Base-by-base conservation (phyloP, 2,797 vertebrate genomes). In the Tolypeutes matacus region DNA sequence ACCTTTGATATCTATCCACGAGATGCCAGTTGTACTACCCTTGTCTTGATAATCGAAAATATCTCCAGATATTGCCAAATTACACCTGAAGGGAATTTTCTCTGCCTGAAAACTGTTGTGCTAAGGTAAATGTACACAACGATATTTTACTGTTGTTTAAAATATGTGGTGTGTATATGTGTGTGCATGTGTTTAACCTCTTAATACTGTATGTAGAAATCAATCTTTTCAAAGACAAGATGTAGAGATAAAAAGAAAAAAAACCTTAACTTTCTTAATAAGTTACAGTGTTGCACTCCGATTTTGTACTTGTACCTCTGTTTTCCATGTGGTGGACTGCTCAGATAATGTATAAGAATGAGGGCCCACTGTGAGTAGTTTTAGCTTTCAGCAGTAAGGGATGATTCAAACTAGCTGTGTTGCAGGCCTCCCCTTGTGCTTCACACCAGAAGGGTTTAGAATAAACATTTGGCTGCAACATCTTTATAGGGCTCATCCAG, bases 381-480 rank as follows among this genome's bases (percentile, higher is more conserved):
- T 89, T 18, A 34, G 36, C 31, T 85, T 51, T 85, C 39, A 64
- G 83, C 42, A 15, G 78, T 29, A 77, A 49, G 20, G 12, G 14
- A 36, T 69, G 60, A 72, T 82, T 89, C 36, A 75, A 25, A n/a
- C 49, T 27, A 23, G 29, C 31, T 77, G 80, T 81, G 92, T 17
- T 13, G 31, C 36, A 73, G 91, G 14, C 56, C 20, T 91, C 67
- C 88, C 69, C 34, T 70, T 76, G 81, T 58, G 93, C 27, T 89
- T 96, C 89, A 90, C 88, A 95, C 84, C 96, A 97, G 95, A 97
- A 97, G 91, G 96, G 81, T 96, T 89, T 65, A 90, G 77, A 92
- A 83, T 94, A 95, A 97, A 95, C 95, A 97, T 91, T 97, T 97
- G 95, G 92, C 95, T 91, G 58, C 34, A 87, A 67, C 4, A 3